Conservation (phyloP, 2,888 invertebrate genomes). For the Eupsilia transversa region DNA sequence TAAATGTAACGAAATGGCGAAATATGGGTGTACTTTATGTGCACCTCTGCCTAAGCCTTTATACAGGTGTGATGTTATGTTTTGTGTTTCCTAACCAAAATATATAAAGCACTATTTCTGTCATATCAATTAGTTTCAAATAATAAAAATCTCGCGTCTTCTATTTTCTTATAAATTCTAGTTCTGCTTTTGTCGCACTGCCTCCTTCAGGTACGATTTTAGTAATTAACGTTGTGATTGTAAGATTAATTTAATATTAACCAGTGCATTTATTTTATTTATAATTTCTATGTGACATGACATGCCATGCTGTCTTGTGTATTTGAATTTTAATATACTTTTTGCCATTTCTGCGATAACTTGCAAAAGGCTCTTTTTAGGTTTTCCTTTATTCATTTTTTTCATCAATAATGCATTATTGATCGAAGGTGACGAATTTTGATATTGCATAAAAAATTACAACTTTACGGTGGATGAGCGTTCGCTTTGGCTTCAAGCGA, state of each 20-base stretch:
- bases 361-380: slow-evolving; percentile 26
- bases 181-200: neutral
- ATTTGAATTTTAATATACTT: slow-evolving; percentile 60
- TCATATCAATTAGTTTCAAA: neutral
- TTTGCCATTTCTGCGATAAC: slow-evolving; percentile 9
- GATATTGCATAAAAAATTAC: neutral
- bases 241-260: slow-evolving; percentile 62
- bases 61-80: neutral
- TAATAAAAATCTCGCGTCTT: neutral
- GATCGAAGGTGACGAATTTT: neutral
- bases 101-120: neutral
- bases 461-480: too few relatives aligned
- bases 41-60: neutral
- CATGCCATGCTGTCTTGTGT: slow-evolving; percentile 18
- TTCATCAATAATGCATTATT: too few relatives aligned
- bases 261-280: slow-evolving; percentile 77
- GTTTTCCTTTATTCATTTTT: too few relatives aligned
- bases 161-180: neutral
- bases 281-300: slow-evolving; percentile 54
- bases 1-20: too few relatives aligned
- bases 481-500: too few relatives aligned
- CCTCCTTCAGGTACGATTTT: slow-evolving; percentile 55
- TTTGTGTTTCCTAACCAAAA: neutral
- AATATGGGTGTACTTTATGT: neutral
- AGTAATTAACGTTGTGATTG: slow-evolving; percentile 49